Evolutionary conservation across 1,140 invertebrate species (phyloP).

Genomic region (Drosophila sturtevanti): DNA sequence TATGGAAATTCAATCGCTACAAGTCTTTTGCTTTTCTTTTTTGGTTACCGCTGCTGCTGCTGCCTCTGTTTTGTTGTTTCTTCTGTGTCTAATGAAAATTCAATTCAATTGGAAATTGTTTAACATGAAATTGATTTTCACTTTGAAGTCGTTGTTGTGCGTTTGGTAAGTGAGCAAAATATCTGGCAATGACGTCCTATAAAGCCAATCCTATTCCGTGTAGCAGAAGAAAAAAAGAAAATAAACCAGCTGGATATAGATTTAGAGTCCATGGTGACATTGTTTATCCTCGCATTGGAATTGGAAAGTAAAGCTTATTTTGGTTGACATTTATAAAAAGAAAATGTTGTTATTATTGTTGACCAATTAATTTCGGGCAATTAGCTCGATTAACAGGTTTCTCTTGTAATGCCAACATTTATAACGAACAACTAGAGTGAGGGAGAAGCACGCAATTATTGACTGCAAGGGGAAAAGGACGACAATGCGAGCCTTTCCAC

Average conservation of each 20-base stretch:
- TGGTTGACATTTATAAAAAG: constrained; percentile 2
- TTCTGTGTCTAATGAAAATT: constrained; percentile 72
- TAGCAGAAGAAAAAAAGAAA: neutral
- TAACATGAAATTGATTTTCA: constrained; percentile 70
- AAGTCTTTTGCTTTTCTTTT: constrained; percentile 15
- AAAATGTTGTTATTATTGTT: constrained; percentile 13
- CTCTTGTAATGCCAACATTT: constrained; percentile 51
- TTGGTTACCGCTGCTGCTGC: constrained; percentile 4
- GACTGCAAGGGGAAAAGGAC: too few relatives aligned
- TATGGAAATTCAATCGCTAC: constrained; percentile 59
- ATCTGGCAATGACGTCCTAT: constrained; percentile 52
- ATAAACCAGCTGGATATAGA: neutral
- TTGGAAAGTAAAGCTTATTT: neutral
- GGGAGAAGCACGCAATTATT: neutral
- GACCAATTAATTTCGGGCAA: constrained; percentile 74
- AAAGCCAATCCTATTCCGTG: constrained; percentile 11
- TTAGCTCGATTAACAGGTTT: constrained; percentile 76
- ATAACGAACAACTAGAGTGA: constrained; percentile 18
- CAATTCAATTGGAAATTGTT: constrained; percentile 70
- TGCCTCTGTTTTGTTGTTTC: constrained; percentile 32
- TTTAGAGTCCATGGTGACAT: neutral
- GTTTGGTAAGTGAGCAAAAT: constrained; percentile 12
- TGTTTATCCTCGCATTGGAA: neutral
- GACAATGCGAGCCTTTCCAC: neutral
- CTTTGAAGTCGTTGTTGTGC: constrained; percentile 51